Base-by-base conservation (phyloP, 2,113 vertebrate genomes). In the Boulengeromyrus knoepffleri region DNA sequence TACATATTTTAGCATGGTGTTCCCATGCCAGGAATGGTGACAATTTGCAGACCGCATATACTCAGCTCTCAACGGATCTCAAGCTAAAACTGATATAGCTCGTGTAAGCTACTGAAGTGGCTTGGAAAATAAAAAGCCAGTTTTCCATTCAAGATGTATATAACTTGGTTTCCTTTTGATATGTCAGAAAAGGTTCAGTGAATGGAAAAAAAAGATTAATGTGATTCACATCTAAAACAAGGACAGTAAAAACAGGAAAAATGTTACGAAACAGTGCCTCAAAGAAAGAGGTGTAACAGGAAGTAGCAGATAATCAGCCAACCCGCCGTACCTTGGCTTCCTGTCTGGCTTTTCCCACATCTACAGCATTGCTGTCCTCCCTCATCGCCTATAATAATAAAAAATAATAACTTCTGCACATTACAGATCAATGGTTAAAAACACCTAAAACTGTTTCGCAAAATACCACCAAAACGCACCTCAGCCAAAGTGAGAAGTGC, bases 401-500 rank as follows among this genome's bases (percentile, higher is more conserved):
- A 56, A 77, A 24, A 45, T 45, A 45, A 45, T 17, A 45, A 24
- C 36, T 4, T 53, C 85, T 36, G 50, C n/a, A 85, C 80, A 86
- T 31, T 50, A 89, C 52, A 90, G 24, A 27, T 86, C 84, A 86
- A 12, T n/a, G 12, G 39, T 24, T 27, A 15, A n/a, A 52, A 74
- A 45, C 10, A 31, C n/a, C 21, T 24, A 45, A 24, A 24, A 86
- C 84, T 45, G 24, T 17, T 46, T 13, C 12, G 62, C 24, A 89
- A 49, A 53, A n/a, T 31, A 3, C 88, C 66, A 85, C 10, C 24
- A 2, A 42, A 45, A n/a, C 94, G 92, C 93, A 98, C 97, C 95
- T 97, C 94, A 19, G 96, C 96, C 91, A 98, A 92, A 90, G 94
- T 96, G 90, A 98, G 88, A n/a, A 98, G 92, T 4, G 96, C 95